phyloP scores from a whole-genome alignment of 2,113 vertebrate genomes.

The Pantherophis guttatus region DNA sequence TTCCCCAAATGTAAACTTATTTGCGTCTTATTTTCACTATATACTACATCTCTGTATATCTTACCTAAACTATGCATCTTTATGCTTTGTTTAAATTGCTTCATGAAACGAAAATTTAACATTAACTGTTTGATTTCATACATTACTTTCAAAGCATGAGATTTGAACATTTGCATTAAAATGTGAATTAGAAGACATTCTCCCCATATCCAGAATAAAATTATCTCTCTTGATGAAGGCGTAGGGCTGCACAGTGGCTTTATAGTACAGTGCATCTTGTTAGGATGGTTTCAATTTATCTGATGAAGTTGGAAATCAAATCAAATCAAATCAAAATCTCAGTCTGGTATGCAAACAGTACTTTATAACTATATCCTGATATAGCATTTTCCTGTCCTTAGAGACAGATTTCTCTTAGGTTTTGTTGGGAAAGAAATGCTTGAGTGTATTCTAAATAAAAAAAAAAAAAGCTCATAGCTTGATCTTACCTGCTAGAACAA shows the following conservation, averaged over 20 bases:
- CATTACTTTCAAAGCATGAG: neutral
- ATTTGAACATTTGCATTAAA: neutral
- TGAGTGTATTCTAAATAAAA: neutral
- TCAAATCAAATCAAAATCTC: neutral
- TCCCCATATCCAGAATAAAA: neutral
- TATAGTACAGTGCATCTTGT: neutral
- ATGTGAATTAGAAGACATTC: neutral
- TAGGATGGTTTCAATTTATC: neutral
- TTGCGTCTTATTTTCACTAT: neutral
- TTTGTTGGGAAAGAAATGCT: neutral
- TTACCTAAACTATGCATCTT: neutral
- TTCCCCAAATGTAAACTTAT: neutral
- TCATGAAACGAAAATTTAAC: neutral
- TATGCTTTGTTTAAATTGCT: neutral
- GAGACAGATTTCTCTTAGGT: neutral
- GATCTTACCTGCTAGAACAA: conserved; percentile 56
- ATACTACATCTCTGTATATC: neutral
- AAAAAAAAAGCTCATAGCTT: conserved; percentile 23
- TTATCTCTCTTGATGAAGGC: neutral
- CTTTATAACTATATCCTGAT: neutral
- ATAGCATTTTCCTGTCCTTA: neutral
- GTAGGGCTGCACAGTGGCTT: neutral
- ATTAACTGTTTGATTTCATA: neutral
- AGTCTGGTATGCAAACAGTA: neutral
- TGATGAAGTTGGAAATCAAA: neutral